phyloP scores from a whole-genome alignment of 1,140 invertebrate species.

The Centruroides vittatus region DNA sequence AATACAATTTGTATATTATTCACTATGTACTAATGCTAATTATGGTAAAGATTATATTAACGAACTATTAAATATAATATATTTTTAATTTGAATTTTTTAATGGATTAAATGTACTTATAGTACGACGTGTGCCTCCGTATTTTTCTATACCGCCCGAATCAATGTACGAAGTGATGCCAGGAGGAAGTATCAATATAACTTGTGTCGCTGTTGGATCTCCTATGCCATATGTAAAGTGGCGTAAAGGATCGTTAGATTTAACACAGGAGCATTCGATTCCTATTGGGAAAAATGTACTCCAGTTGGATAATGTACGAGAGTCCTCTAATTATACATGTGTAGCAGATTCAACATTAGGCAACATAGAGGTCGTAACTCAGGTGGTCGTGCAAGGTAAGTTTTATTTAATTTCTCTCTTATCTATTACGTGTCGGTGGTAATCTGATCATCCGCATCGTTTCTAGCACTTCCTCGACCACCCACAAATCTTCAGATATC shows the following conservation, averaged over 20 bases:
- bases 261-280: conserved; percentile 44
- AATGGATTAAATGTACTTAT: conserved; percentile 24
- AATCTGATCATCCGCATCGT: not conserved
- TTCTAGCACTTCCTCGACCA: conserved; percentile 64
- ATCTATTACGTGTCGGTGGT: not conserved
- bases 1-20: no score
- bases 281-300: conserved; percentile 58
- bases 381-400: conserved; percentile 92
- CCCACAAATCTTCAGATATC: conserved; percentile 75
- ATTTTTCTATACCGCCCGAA: conserved; percentile 82
- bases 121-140: conserved; percentile 85
- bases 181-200: conserved; percentile 76
- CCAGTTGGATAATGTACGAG: conserved; percentile 64
- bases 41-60: no score
- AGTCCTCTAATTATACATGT: conserved; percentile 88
- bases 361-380: conserved; percentile 66
- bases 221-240: conserved; percentile 97
- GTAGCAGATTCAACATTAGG: conserved; percentile 87
- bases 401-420: conserved; percentile 15
- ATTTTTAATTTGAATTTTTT: no score
- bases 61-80: no score
- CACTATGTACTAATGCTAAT: no score
- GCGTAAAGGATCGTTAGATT: conserved; percentile 68
- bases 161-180: conserved; percentile 71
- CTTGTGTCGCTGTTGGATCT: conserved; percentile 89